A percentile compares a stretch with the other conserved stretches of the same genome.
phyloP scores from a whole-genome alignment of 1,140 invertebrate species.

The Portunus trituberculatus region DNA sequence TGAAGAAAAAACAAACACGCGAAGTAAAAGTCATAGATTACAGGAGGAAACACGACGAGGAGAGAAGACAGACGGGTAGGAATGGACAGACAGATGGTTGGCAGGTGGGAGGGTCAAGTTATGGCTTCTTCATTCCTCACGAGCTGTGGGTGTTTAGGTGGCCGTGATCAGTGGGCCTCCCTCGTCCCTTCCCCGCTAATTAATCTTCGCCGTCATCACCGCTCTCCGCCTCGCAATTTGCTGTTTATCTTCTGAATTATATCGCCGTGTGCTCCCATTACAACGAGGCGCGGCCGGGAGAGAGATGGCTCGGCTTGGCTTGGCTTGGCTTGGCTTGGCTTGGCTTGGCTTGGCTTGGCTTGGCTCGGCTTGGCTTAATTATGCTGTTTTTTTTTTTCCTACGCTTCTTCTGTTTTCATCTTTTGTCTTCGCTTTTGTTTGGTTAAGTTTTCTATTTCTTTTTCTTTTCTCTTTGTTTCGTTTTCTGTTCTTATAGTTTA shows the following conservation, averaged over 20 bases:
- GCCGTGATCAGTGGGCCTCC: background rate
- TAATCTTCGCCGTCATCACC: background rate
- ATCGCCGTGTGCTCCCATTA: background rate
- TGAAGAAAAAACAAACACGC: too few species aligned
- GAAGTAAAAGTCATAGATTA: too few species aligned
- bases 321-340: background rate
- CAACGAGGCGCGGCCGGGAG: background rate
- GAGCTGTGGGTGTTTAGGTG: background rate
- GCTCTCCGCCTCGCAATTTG: background rate
- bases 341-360: background rate
- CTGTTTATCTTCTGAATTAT: background rate
- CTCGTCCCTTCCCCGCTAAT: background rate
- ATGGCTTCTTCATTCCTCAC: background rate
- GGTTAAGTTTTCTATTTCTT: too few species aligned
- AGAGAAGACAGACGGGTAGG: background rate
- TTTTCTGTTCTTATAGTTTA: too few species aligned
- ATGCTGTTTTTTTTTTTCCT: background rate
- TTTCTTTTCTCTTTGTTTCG: too few species aligned
- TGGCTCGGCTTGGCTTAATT: background rate
- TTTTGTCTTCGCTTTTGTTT: too few species aligned
- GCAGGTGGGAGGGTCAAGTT: background rate
- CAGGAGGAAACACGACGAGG: too few species aligned
- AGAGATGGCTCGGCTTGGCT: too few species aligned
- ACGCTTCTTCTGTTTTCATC: too few species aligned
- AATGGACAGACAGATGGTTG: background rate